phyloP scores from a whole-genome alignment of 2,888 invertebrate species.

The Ceramica pisi region DNA sequence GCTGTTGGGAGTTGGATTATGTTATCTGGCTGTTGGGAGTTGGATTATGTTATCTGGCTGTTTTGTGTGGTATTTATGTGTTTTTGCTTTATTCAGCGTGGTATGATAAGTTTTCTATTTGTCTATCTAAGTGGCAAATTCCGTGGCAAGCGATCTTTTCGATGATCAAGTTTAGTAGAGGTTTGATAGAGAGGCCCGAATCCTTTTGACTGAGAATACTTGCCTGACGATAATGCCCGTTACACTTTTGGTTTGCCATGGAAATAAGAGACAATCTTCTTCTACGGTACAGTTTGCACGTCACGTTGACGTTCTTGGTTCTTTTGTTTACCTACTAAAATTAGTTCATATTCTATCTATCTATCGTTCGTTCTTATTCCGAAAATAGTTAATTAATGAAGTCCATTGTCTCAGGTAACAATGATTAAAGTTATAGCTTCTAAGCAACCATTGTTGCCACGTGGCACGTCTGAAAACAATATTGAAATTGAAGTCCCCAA shows the following conservation, averaged over 20 bases:
- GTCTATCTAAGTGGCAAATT: background rate
- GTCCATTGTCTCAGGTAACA: constrained; percentile 13
- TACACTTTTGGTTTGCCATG: background rate
- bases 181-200: background rate
- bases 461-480: constrained; percentile 22
- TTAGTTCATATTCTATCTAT: background rate
- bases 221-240: background rate
- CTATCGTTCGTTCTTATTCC: background rate
- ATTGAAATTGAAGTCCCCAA: constrained; percentile 23
- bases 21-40: constrained; percentile 44
- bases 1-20: constrained; percentile 48
- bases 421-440: background rate
- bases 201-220: background rate
- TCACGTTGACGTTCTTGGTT: background rate
- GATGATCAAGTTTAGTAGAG: background rate
- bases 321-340: background rate
- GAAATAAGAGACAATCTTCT: background rate
- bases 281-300: background rate
- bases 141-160: too few relatives aligned
- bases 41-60: constrained; percentile 53
- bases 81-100: constrained; percentile 6
- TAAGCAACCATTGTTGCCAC: constrained; percentile 1
- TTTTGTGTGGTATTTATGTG: constrained; percentile 15
- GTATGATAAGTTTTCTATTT: background rate
- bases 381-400: constrained; percentile 3